Evolutionary conservation across 2,888 invertebrate species (phyloP), one percentile per base, ranked within the genome.

Genomic region (Omphaloscelis lunosa): DNA sequence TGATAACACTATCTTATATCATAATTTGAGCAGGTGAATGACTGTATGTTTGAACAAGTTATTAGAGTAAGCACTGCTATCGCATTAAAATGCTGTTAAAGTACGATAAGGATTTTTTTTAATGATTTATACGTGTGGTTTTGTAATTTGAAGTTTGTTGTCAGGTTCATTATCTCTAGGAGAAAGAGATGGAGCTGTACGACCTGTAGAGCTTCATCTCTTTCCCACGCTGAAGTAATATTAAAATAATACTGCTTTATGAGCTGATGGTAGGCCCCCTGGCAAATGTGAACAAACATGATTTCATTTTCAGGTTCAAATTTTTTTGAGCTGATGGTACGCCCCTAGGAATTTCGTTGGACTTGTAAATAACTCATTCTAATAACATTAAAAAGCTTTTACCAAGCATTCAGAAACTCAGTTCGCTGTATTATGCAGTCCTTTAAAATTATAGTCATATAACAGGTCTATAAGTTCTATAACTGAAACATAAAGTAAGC

Each of bases 21-120:
- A 92, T 92, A 90, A 92, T 91, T 89, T 90, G 91, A 89, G 89
- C 93, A 94, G 94, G 95, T 95, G 93, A 94, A 93, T 90, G 93
- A 94, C 92, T 93, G 87, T 86, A 86, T 93, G 92, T 93, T 93
- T 92, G 89, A 89, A 90, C 91, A 91, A 92, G 87, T 91, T 90
- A 91, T 93, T 92, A 92, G 91, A 90, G 84, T 85, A 85, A 82
- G 84, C 86, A 85, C 79, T 86, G 89, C 89, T 93, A 95, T 93
- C 93, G 86, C 89, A 91, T 93, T 92, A 92, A 92, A 93, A 93
- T 89, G 89, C 79, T 87, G 84, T 88, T 90, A 82, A 82, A 77
- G 88, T 88, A 80, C 63, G 87, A 87, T 88, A 84, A 82, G 41
- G 65, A 7, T 20, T 58, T 65, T 70, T 29, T 53, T 34, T 74